Evolutionary conservation across 2,113 vertebrate genomes (phyloP).

Genomic region (Cranoglanis bouderius): DNA sequence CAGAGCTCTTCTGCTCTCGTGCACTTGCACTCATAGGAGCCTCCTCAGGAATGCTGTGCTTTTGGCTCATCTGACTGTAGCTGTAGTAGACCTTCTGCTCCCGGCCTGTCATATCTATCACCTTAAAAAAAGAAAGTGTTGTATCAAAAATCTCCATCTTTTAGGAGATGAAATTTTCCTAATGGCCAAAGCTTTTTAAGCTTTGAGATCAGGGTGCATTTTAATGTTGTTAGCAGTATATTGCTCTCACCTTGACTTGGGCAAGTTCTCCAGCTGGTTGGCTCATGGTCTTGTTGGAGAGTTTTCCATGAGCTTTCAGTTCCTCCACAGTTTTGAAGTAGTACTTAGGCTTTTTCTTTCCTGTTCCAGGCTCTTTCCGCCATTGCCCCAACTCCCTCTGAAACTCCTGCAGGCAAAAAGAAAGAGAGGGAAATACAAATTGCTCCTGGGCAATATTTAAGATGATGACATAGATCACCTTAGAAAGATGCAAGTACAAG

Average conservation of each 20-base stretch:
- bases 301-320: slow-evolving; percentile 89
- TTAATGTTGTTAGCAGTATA: background rate
- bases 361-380: slow-evolving; percentile 86
- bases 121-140: slow-evolving; percentile 69
- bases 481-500: background rate
- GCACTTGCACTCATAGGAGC: slow-evolving; percentile 70
- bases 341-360: slow-evolving; percentile 94
- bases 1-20: slow-evolving; percentile 81
- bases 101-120: slow-evolving; percentile 97
- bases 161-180: background rate
- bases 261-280: slow-evolving; percentile 90
- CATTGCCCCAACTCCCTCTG: slow-evolving; percentile 95
- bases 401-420: slow-evolving; percentile 78
- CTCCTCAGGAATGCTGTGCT: slow-evolving; percentile 91
- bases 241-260: slow-evolving; percentile 84
- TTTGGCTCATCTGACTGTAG: slow-evolving; percentile 97
- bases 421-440: background rate
- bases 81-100: slow-evolving; percentile 97
- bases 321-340: slow-evolving; percentile 93
- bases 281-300: slow-evolving; percentile 75
- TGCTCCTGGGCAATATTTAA: background rate
- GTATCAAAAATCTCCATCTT: background rate
- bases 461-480: background rate
- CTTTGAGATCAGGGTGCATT: background rate
- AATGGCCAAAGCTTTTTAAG: background rate